A percentile compares a stretch with the other conserved stretches of the same genome.
Conservation (phyloP, 2,888 invertebrate species). For the Fabriciana adippe region DNA sequence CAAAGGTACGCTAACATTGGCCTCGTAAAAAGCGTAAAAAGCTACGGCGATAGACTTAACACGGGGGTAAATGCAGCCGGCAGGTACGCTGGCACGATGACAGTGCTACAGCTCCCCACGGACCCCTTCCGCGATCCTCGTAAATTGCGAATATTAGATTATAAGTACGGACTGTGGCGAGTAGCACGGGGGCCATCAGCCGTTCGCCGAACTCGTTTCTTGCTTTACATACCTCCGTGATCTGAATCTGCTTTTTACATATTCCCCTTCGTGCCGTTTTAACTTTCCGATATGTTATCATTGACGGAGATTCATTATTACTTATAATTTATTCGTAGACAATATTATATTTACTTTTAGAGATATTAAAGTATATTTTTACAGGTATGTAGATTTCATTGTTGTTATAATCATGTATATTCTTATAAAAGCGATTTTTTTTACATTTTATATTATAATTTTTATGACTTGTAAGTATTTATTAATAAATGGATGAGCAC, state of each 20-base stretch:
- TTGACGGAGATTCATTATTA: slow-evolving; percentile 29
- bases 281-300: slow-evolving; percentile 42
- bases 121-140: slow-evolving; percentile 75
- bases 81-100: slow-evolving; percentile 74
- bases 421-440: too few species aligned
- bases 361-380: too few species aligned
- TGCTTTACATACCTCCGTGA: slow-evolving; percentile 69
- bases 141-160: slow-evolving; percentile 82
- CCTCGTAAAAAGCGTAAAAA: slow-evolving; percentile 56
- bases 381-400: too few species aligned
- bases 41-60: slow-evolving; percentile 63
- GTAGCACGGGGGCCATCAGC: slow-evolving; percentile 69
- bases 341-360: too few species aligned
- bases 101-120: slow-evolving; percentile 74
- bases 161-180: slow-evolving; percentile 77
- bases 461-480: too few species aligned
- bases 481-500: too few species aligned
- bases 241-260: slow-evolving; percentile 69
- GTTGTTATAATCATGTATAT: too few species aligned
- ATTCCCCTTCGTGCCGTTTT: slow-evolving; percentile 61
- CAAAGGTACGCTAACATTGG: slow-evolving; percentile 51
- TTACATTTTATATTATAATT: too few species aligned
- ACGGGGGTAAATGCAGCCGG: slow-evolving; percentile 68
- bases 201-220: slow-evolving; percentile 73
- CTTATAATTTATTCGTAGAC: background rate